Evolutionary conservation across 1,140 invertebrate species (phyloP), one percentile per base, ranked within the genome.

Genomic region (Drosophila erecta): DNA sequence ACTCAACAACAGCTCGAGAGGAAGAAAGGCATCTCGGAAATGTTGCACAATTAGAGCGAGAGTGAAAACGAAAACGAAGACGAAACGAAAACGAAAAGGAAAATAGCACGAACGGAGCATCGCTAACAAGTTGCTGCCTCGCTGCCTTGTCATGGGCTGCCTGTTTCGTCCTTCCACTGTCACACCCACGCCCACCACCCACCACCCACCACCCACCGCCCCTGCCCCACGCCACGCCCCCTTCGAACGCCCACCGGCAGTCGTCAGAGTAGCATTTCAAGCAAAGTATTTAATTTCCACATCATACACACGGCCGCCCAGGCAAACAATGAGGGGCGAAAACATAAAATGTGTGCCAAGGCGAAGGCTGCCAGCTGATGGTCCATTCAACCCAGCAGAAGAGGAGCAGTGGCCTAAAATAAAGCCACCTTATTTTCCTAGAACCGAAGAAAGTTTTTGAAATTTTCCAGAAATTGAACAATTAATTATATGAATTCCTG

Each of bases 211-310:
- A 8, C 50, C 17, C 8, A 33, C 20, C 43, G 43, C 57, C 57
- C 40, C 71, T 5, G n/a, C 14, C 38, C 1, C 15, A 54, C 58
- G 38, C 60, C 72, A 37, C 57, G 50, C 51, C 24, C 47, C 33
- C 46, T 15, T 33, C 24, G 24, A 4, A 24, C 24, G 24, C 24
- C 24, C 24, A 24, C 27, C 41, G 53, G 41, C 62, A 54, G 59
- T 46, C 64, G 64, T 79, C 72, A 76, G 69, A 75, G 78, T 87
- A 76, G 61, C 83, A 86, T 86, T 87, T 81, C 83, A 87, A 60
- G 83, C 70, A 87, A 87, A 87, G 84, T 87, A 87, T 87, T 87
- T 87, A 87, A 87, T 87, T 87, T 84, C 79, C 76, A 79, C 65
- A 79, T 71, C 81, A 80, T 41, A 85, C 81, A 85, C 61, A 85